Evolutionary conservation across 2,888 invertebrate genomes (phyloP), one percentile per base, ranked within the genome.

Genomic region (Xestia rhomboidea): DNA sequence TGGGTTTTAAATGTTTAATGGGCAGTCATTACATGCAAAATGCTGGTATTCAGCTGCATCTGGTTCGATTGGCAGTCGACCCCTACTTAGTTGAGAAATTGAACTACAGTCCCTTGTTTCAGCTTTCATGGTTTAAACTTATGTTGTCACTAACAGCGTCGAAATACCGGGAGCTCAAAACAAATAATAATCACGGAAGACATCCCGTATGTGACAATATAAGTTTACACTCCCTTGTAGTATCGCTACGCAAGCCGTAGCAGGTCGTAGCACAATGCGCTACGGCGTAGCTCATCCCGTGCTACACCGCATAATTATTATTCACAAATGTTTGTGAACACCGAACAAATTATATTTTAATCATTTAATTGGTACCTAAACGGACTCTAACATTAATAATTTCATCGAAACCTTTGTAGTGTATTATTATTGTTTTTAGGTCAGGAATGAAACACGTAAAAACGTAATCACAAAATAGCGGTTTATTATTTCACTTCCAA

Each of bases 221-320:
- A n/a, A n/a, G n/a, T n/a, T n/a, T n/a, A n/a, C 24, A 24, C 18
- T 11, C 3, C 10, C 3, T 51, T 24, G 24, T 24, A 69, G 6
- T 63, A 13, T 8, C 7, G 24, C 64, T 49, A 71, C 18, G 49
- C 27, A 41, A 18, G 7, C 3, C 49, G 60, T 67, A 67, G 60
- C 63, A 49, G n/a, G 38, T 11, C 54, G 34, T 54, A 68, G 51
- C 27, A 21, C 11, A 34, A 27, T 15, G 13, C 13, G 15, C 69
- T 69, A 77, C 77, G 77, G 46, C 64, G 77, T 78, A 77, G 67
- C 51, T 13, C 18, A 38, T 64, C 49, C 13, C 18, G 11, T 30
- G 41, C 30, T 30, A 51, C 68, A 34, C 11, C n/a, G 24, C 46
- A 24, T 44, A n/a, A n/a, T n/a, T n/a, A 38, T 11, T 10, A 54